Conservation (phyloP, 2,797 vertebrate species). For the Gymnothorax reevesii region DNA sequence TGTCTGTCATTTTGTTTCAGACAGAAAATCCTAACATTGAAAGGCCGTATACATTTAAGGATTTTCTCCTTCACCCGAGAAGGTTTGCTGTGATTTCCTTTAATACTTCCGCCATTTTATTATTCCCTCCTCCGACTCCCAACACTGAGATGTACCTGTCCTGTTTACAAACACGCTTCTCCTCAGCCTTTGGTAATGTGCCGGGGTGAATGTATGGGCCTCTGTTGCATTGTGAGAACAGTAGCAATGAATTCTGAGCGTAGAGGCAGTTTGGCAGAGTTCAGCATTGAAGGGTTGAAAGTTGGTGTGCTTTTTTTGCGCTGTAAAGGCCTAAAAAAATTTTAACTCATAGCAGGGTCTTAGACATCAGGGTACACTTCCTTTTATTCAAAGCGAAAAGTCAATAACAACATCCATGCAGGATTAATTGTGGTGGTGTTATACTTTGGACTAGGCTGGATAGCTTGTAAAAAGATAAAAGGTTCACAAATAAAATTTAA, state of each 20-base stretch:
- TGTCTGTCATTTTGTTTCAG: slow-evolving; percentile 71
- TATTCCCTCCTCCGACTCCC: not conserved
- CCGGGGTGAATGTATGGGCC: not conserved
- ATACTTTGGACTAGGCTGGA: not conserved
- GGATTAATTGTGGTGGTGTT: not conserved
- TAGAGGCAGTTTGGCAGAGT: not conserved
- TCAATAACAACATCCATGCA: not conserved
- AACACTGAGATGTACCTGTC: not conserved
- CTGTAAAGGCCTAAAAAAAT: not conserved
- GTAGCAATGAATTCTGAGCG: not conserved
- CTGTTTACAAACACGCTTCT: not conserved
- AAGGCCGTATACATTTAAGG: slow-evolving; percentile 96
- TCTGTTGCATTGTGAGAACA: not conserved
- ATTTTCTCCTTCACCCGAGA: slow-evolving; percentile 96
- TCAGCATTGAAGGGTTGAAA: not conserved
- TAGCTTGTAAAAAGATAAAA: not conserved
- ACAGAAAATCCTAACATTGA: slow-evolving; percentile 92
- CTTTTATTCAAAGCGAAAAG: not conserved
- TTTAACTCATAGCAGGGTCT: not conserved
- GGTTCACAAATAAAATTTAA: not conserved
- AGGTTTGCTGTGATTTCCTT: slow-evolving; percentile 75
- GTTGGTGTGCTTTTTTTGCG: not conserved
- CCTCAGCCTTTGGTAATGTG: not conserved
- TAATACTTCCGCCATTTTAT: slow-evolving; percentile 10
- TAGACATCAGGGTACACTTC: not conserved